Conservation (phyloP, 2,797 vertebrate species). For the Lepus oiostolus region DNA sequence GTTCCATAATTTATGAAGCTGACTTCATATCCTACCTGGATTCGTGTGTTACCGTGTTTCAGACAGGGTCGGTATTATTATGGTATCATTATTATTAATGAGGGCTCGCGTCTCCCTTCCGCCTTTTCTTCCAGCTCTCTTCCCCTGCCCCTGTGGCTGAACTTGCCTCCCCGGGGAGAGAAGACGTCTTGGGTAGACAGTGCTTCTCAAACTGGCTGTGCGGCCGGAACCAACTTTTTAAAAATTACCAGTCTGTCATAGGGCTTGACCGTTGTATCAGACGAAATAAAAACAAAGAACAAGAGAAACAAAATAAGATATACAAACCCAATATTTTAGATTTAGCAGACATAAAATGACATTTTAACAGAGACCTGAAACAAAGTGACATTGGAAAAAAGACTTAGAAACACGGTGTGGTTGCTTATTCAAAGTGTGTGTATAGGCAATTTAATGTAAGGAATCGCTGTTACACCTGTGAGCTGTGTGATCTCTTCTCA, state of each 20-base stretch:
- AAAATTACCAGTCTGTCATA: neutral
- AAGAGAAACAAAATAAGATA: neutral
- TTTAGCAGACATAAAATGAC: neutral
- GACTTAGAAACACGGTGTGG: neutral
- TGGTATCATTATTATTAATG: neutral
- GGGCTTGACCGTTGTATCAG: neutral
- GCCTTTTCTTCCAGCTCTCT: neutral
- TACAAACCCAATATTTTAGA: neutral
- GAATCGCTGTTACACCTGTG: neutral
- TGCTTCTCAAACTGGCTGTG: neutral
- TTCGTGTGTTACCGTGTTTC: neutral
- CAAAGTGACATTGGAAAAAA: constrained; percentile 2
- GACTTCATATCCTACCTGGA: neutral
- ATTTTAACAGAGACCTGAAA: constrained; percentile 45
- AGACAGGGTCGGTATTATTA: neutral
- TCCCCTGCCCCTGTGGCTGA: neutral
- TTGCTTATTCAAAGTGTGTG: neutral
- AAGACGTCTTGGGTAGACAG: neutral
- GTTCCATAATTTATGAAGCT: constrained; percentile 60
- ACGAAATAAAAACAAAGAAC: neutral
- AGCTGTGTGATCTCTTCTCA: neutral
- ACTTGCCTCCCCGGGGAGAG: no score
- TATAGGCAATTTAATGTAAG: neutral
- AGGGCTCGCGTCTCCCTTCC: neutral
- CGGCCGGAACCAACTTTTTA: neutral